Conservation (phyloP, 2,797 vertebrate genomes). For the Sarcoramphus papa region DNA sequence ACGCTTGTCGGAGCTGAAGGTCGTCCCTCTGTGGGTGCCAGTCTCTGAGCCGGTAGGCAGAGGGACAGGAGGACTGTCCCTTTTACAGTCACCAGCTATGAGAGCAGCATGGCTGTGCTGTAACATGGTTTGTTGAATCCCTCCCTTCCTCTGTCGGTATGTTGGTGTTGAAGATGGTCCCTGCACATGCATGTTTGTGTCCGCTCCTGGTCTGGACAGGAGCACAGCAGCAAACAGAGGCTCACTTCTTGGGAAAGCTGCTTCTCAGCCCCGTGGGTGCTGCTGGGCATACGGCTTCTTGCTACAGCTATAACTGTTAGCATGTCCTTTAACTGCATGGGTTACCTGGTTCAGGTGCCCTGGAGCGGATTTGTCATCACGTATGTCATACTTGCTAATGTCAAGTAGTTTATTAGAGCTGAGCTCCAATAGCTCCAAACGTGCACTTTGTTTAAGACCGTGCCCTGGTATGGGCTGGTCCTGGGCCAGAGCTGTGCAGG, state of each 20-base stretch:
- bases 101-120: neutral
- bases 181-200: accelerated
- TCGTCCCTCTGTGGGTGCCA: neutral
- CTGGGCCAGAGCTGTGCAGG: neutral
- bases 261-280: neutral
- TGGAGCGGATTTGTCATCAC: neutral
- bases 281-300: neutral
- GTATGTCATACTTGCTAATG: neutral
- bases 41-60: neutral
- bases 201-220: neutral
- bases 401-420: neutral
- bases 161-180: accelerated
- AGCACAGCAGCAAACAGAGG: neutral
- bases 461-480: neutral
- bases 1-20: neutral
- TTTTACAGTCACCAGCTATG: neutral
- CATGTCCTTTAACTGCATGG: neutral
- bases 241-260: neutral
- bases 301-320: neutral
- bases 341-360: neutral
- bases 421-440: neutral
- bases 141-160: neutral
- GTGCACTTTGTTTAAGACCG: neutral
- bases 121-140: too few species aligned
- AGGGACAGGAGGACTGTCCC: neutral